Evolutionary conservation across 92 coral and sea anemone genomes (phyloP), one percentile per base, ranked within the genome.

Genomic region (Porites cylindrica): DNA sequence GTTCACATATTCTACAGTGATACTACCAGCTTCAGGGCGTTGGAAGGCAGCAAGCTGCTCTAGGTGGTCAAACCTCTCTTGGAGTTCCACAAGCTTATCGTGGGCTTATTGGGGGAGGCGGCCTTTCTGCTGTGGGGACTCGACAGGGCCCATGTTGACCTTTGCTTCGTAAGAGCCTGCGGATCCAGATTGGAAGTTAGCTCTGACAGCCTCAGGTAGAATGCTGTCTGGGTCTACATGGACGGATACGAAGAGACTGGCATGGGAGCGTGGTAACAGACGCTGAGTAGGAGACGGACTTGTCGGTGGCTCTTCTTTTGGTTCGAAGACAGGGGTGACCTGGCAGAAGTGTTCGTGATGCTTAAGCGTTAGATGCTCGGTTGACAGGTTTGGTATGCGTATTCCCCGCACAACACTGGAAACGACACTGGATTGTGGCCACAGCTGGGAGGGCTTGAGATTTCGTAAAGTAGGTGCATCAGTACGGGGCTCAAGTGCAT

Each of bases 81-180:
- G 73, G 72, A 90, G 90, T 75, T 78, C 87, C 3, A 90, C 81
- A 32, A 93, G 70, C 52, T 87, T 88, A 62, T 43, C 91, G 19
- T 74, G 83, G 12, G 91, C 83, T 76, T 82, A 88, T 29, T 88
- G 88, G 20, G 88, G 88, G 51, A 88, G 79, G 56, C 91, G 84
- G 71, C 88, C 88, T 69, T 88, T 88, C 7, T 66, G 87, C 80
- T 88, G 86, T n/a, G 77, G 80, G 60, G 89, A 84, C 79, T 91
- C 90, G 20, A 91, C 90, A 8, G 90, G 88, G 10, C 90, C 90
- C 32, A 29, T 29, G 32, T 29, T 29, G 32, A 29, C 32, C 32
- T 29, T 29, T 29, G 32, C 32, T 29, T 70, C 8, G 76, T 70
- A 79, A 18, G 83, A 75, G 72, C 73, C 84, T 19, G 72, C 51